Evolutionary conservation across 2,113 vertebrate species (phyloP), one percentile per base, ranked within the genome.

Genomic region (Tonatia bakeri): DNA sequence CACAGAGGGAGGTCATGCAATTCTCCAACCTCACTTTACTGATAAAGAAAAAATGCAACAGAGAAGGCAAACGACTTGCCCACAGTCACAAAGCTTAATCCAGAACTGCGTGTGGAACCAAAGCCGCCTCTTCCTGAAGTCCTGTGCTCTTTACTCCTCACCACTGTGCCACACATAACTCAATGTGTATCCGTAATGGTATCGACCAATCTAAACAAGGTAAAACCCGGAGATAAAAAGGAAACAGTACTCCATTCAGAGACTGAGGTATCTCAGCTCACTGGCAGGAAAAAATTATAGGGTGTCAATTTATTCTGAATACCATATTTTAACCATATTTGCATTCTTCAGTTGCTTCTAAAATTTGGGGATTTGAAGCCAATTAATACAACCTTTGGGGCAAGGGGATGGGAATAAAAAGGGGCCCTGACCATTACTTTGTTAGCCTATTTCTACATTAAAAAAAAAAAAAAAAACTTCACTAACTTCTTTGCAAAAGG

Each of bases 231-330:
- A 14, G 9, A 81, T 91, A 96, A 40, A 67, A 97, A 17, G 95
- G 43, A 97, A 95, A 94, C 84, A 97, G 94, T 93, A 95, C 92
- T 97, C 95, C 36, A 3, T 95, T 95, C 92, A n/a, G 15, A 98
- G 96, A 95, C 94, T 50, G 89, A 98, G 88, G 61, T 77, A 97
- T 93, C 75, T 6, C 73, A 96, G 90, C 91, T 97, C 90, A 97
- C 20, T 96, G 95, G 96, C 96, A 98, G 70, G 76, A 70, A 94
- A 12, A 79, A 96, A 90, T 36, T 94, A 91, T 22, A 92, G 19
- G 45, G 69, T 97, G 91, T 90, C 96, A 98, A 98, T 79, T 97
- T 54, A 94, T 88, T 97, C 95, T 95, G 36, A 97, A 91, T 94
- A 92, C 26, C 26, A 65, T 69, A 97, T 97, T 95, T 95, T 85